Evolutionary conservation across 2,888 invertebrate genomes (phyloP), one percentile per base, ranked within the genome.

Genomic region (Phortica okadai): DNA sequence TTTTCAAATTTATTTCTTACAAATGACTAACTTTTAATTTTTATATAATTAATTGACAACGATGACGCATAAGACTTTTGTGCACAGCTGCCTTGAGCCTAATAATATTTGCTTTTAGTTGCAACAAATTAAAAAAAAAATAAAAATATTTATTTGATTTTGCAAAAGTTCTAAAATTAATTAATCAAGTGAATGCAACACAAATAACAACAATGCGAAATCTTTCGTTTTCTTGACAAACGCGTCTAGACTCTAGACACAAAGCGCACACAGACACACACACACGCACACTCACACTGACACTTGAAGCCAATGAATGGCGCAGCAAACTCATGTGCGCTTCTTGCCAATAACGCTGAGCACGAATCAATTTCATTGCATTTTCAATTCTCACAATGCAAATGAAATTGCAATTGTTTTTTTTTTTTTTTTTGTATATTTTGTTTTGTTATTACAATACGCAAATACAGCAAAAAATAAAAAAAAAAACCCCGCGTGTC

Each of bases 261-360:
- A 56, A 56, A 56, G 56, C n/a, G 14, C 56, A 56, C 56, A n/a
- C 56, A 10, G 64, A 25, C n/a, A 14, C n/a, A 56, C 56, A 6
- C n/a, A 54, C 54, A 54, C 54, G 2, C n/a, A 54, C 54, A 54
- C 54, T 1, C 2, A 54, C n/a, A 54, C n/a, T 10, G 7, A 56
- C 56, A 6, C 11, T 56, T 56, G 4, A 56, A 56, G 11, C 56
- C 8, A 16, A 16, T 16, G 56, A 56, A 56, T 33, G 33, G 33
- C 33, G 33, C 33, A 33, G 33, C 33, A 33, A 33, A 1, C 33
- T 33, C 33, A 33, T 33, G 33, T 33, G 33, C 33, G 33, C 33
- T 33, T 76, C 66, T 66, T 78, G 85, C 82, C 81, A 86, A 86
- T 83, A 14, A 50, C 8, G 14, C 50, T 50, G 50, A 11, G 50